Evolutionary conservation across 2,888 invertebrate genomes (phyloP).

Genomic region (Perdita meconis): DNA sequence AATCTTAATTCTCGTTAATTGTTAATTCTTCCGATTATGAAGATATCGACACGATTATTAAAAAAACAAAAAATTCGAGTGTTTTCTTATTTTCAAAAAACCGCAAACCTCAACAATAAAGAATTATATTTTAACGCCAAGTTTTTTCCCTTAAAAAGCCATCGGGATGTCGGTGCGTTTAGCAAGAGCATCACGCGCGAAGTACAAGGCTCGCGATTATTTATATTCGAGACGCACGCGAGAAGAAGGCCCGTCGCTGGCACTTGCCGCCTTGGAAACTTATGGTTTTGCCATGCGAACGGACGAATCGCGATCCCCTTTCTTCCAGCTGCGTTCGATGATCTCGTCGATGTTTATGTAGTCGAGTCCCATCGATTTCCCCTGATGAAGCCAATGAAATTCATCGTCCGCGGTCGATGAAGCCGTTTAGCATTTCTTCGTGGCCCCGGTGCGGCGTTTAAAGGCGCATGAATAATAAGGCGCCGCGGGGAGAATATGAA

Average conservation of each 20-base stretch:
- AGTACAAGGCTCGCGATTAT: conserved; percentile 25
- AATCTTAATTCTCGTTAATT: no score
- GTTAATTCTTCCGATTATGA: no score
- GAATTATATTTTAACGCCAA: no score
- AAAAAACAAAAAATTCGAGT: no score
- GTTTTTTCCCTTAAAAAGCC: no score
- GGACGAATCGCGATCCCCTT: neutral
- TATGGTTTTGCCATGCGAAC: neutral
- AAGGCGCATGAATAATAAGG: conserved; percentile 68
- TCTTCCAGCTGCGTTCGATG: neutral
- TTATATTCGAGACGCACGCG: conserved; percentile 47
- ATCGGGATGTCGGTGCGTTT: conserved; percentile 22
- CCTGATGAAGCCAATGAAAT: conserved; percentile 58
- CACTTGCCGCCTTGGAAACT: conserved; percentile 40
- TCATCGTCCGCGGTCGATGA: conserved; percentile 57
- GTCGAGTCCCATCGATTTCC: conserved; percentile 45
- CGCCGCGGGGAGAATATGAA: conserved; percentile 52
- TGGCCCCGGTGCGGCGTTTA: conserved; percentile 56
- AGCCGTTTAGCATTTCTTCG: conserved; percentile 58
- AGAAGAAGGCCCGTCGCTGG: conserved; percentile 15
- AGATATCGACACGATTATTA: no score
- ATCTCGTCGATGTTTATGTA: conserved; percentile 9
- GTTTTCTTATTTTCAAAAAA: no score
- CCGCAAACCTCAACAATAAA: no score
- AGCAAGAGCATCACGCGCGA: conserved; percentile 34